phyloP scores from a whole-genome alignment of 1,140 invertebrate genomes.

The Drosophila melanogaster region Release_6_plus_ISO1_MT NC_004354.4:9046001-9046500 shows the following conservation, averaged over 20 bases:
- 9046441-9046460: conserved; percentile 62
- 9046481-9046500: conserved; percentile 2
- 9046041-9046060: conserved; percentile 4
- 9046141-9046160: conserved; percentile 4
- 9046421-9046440: conserved; percentile 23
- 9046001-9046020: conserved; percentile 6
- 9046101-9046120: background rate
- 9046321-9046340: conserved; percentile 22
- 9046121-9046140: conserved; percentile 25
- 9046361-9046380: conserved; percentile 28
- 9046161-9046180: conserved; percentile 31
- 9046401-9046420: conserved; percentile 79
- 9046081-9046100: background rate
- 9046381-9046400: conserved; percentile 67
- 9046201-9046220: conserved; percentile 68
- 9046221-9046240: conserved; percentile 67
- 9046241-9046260: conserved; percentile 13
- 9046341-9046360: conserved; percentile 8
- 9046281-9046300: conserved; percentile 35
- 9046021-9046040: background rate
- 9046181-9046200: conserved; percentile 25
- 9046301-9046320: conserved; percentile 65
- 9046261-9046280: conserved; percentile 55
- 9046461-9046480: conserved; percentile 19
- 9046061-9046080: background rate